Evolutionary conservation across 2,113 vertebrate species (phyloP).

Genomic region (Chunga burmeisteri): DNA sequence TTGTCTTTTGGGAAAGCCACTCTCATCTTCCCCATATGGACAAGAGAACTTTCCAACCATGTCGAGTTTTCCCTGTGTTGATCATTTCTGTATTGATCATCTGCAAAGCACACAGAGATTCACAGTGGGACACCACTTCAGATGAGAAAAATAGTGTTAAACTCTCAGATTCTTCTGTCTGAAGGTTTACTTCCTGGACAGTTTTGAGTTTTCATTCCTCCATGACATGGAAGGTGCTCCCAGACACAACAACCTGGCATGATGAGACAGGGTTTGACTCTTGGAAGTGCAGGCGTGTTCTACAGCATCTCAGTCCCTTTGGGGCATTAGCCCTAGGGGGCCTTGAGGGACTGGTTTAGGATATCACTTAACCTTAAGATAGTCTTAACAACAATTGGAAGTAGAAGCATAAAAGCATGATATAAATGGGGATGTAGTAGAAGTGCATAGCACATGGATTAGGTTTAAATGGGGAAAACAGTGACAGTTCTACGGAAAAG

Average conservation of each 20-base stretch:
- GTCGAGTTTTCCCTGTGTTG: fast-evolving
- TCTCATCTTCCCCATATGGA: not conserved
- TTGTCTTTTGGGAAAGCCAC: not conserved
- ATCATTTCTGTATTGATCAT: not conserved
- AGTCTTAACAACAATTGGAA: not conserved
- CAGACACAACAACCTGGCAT: not conserved
- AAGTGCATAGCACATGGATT: not conserved
- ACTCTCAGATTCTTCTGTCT: not conserved
- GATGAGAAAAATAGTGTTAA: not conserved
- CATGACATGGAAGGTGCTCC: not conserved
- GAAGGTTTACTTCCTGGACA: not conserved
- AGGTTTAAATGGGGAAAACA: not conserved
- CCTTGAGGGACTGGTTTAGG: not conserved
- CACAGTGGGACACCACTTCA: not conserved
- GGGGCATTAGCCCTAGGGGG: not conserved
- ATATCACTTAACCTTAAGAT: not conserved
- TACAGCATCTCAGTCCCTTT: not conserved
- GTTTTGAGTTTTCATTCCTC: not conserved
- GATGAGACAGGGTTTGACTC: not conserved
- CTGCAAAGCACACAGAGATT: not conserved
- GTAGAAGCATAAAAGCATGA: not conserved
- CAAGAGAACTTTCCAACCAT: not conserved
- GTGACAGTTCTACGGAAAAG: not conserved
- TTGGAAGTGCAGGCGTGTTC: not conserved
- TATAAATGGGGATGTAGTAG: not conserved